These are phyloP conservation scores for Peromyscus aztecus DNA, from an alignment of 2,797 vertebrate genomes.

Conservation along the genomic window DNA sequence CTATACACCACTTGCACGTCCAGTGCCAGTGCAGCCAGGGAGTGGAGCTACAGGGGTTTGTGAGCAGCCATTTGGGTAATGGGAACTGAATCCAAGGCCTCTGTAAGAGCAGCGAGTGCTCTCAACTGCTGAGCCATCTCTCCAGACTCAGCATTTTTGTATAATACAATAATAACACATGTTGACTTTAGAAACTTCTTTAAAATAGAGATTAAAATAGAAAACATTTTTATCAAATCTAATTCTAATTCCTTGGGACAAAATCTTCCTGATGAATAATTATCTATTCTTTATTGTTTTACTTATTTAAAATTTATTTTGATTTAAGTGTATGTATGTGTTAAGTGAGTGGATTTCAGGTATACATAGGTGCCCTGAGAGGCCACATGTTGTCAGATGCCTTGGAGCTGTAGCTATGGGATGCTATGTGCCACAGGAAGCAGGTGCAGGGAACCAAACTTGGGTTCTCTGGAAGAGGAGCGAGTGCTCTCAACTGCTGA, in stretches of 20 bases:
- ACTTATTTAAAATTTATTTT: background rate
- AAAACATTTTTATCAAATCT: constrained; percentile 43
- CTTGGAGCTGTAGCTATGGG: background rate
- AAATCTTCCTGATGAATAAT: constrained; percentile 32
- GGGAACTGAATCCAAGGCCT: background rate
- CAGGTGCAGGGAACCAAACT: too few species aligned
- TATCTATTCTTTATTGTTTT: background rate
- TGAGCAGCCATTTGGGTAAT: background rate
- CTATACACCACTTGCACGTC: background rate
- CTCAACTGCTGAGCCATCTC: background rate
- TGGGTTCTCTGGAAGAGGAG: background rate
- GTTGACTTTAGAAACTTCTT: constrained; percentile 18
- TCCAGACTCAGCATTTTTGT: background rate
- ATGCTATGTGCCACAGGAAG: background rate
- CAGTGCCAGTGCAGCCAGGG: background rate
- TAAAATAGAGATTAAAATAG: constrained; percentile 42
- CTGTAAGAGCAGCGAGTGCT: background rate
- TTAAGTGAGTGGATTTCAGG: background rate
- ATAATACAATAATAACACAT: constrained; percentile 47
- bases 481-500: background rate
- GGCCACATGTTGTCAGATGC: background rate
- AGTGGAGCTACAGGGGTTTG: background rate
- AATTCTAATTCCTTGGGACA: constrained; percentile 19
- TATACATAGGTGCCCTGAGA: background rate
- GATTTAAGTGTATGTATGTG: background rate